phyloP scores from a whole-genome alignment of 2,797 vertebrate genomes.

The Rhinella marina region DNA sequence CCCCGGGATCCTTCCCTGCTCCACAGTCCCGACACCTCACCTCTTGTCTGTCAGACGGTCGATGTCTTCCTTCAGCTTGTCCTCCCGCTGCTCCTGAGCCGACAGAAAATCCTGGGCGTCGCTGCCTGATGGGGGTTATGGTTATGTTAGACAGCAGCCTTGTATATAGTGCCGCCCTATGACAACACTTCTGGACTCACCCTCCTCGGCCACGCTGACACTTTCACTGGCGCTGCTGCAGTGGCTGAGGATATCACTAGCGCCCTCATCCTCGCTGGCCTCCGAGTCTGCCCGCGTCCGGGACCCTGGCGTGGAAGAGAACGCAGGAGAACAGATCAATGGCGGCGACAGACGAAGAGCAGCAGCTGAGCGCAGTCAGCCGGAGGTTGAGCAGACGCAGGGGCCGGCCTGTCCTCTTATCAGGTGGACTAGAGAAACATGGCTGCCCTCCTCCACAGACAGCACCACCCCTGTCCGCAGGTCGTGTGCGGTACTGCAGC shows the following conservation, averaged over 20 bases:
- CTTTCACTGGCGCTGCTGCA: constrained; percentile 90
- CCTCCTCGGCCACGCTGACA: constrained; percentile 83
- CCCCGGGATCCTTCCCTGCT: fast-evolving
- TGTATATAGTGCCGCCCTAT: neutral
- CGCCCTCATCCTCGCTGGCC: constrained; percentile 90
- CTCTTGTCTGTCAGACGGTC: constrained; percentile 92
- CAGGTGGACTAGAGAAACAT: neutral
- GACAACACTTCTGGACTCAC: neutral
- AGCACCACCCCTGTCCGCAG: too few species aligned
- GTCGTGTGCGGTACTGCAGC: too few species aligned
- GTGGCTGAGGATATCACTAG: constrained; percentile 87
- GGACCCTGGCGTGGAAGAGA: constrained; percentile 16
- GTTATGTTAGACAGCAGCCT: neutral
- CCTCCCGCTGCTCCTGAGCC: constrained; percentile 87
- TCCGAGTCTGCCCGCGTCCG: constrained; percentile 79
- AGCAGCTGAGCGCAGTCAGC: too few species aligned
- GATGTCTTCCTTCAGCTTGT: constrained; percentile 90
- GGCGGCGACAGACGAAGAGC: too few species aligned
- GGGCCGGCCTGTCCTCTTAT: too few species aligned
- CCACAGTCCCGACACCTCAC: constrained; percentile 67
- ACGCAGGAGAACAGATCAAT: neutral
- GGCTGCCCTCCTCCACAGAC: too few species aligned
- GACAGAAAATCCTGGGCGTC: constrained; percentile 84
- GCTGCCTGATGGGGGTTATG: constrained; percentile 71
- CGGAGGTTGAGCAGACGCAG: neutral